Base-by-base conservation (phyloP, 2,888 invertebrate genomes). In the Dryobotodes eremita region DNA sequence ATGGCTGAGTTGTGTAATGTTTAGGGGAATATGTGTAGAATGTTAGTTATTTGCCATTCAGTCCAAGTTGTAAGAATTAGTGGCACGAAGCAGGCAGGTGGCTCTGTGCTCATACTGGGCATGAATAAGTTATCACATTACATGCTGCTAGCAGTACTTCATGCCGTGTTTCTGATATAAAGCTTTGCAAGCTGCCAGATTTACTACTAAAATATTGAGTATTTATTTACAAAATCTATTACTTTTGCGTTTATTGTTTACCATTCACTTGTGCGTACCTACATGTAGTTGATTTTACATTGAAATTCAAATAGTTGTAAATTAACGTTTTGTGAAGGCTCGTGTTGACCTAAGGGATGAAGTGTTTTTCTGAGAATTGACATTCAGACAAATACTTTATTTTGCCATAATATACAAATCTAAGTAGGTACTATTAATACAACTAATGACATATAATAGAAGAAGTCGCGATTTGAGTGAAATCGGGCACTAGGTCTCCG, bases 91-190 rank as follows among this genome's bases (percentile, higher is more conserved):
- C 72, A 78, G 68, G 61, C 81, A 87, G 87, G 81, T 87, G 80
- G 85, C 55, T 70, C 66, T 69, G 71, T 65, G 59, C 31, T 61
- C 83, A 69, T 66, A 75, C 59, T 46, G 48, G 17, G 31, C 76
- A 86, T 85, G 86, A 80, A 85, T 85, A 77, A 77, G 65, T 75
- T 65, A 86, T 83, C 64, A 65, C 74, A 71, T 86, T 75, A 83
- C 74, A 71, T 64, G 42, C 31, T 50, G 23, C 59, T 66, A 71
- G 57, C 75, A 13, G 72, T 76, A 68, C 64, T 36, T 42, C 59
- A 62, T 26, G 70, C 10, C 64, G 20, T 64, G 64, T 46, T 46
- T 61, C n/a, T 76, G 73, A 71, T 76, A 50, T 74, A 71, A 79
- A 71, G 57, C 71, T 46, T 46, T 46, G 46, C 46, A 46, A 10